Evolutionary conservation across 2,888 invertebrate genomes (phyloP).

Genomic region (Cephus pulcher): DNA sequence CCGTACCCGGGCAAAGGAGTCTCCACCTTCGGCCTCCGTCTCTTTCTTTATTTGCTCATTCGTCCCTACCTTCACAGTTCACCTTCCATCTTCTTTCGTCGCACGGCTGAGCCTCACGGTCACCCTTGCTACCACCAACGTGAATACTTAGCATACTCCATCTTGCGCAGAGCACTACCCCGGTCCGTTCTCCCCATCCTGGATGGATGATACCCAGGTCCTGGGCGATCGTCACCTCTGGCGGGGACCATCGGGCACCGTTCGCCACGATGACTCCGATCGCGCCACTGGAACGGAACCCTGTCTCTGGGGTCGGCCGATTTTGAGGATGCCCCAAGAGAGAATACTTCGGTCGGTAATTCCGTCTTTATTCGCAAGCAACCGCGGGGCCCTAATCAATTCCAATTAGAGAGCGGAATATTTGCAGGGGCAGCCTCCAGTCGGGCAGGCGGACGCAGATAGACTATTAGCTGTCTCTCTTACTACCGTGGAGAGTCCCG

Average conservation of each 20-base stretch:
- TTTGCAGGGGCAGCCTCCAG: constrained; percentile 47
- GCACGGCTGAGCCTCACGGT: no score
- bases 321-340: no score
- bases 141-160: constrained; percentile 52
- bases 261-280: no score
- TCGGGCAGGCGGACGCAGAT: constrained; percentile 48
- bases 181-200: no score
- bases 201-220: no score
- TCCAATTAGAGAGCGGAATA: constrained; percentile 66
- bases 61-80: no score
- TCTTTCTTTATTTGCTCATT: not conserved
- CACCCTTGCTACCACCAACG: constrained; percentile 34
- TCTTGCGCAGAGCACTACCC: no score
- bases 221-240: no score
- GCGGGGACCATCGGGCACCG: no score
- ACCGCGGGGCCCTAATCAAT: constrained; percentile 58
- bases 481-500: constrained; percentile 54
- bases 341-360: constrained; percentile 38
- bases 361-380: constrained; percentile 55
- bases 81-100: no score
- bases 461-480: constrained; percentile 64
- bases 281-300: no score
- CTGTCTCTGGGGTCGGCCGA: no score
- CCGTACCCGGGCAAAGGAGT: constrained; percentile 33
- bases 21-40: constrained; percentile 26